These are phyloP conservation scores for Leucopternis melanops DNA, from an alignment of 2,113 vertebrate species.

Conservation along the genomic window DNA sequence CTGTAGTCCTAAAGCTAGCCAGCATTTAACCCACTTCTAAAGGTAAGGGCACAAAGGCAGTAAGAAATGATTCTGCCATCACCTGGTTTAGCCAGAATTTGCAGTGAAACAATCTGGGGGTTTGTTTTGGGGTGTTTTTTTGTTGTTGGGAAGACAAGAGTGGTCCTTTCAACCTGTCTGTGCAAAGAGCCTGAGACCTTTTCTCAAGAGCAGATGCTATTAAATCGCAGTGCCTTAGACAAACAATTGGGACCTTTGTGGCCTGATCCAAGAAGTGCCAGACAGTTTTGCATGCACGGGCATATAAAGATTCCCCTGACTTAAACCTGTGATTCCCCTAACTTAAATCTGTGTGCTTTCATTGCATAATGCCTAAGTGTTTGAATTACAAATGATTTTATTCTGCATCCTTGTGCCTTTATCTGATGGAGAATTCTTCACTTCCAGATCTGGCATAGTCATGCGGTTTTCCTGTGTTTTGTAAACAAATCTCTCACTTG, in stretches of 20 bases:
- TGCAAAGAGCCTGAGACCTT: not conserved
- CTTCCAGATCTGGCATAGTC: not conserved
- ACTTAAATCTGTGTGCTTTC: not conserved
- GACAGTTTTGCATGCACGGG: not conserved
- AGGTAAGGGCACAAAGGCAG: not conserved
- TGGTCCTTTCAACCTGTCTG: not conserved
- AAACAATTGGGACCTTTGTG: not conserved
- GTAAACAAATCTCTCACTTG: slow-evolving; percentile 1
- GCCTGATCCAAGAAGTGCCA: not conserved
- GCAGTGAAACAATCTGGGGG: not conserved
- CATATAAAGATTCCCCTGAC: not conserved
- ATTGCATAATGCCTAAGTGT: not conserved
- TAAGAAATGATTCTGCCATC: not conserved
- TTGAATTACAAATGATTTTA: not conserved
- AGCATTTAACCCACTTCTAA: not conserved
- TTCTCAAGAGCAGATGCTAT: not conserved
- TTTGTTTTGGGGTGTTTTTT: not conserved
- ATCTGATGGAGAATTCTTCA: not conserved
- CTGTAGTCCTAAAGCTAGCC: not conserved
- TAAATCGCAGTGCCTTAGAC: not conserved
- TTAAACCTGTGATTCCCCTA: not conserved
- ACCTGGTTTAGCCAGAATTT: not conserved
- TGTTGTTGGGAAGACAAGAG: not conserved
- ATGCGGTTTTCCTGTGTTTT: not conserved
- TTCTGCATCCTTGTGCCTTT: not conserved